Evolutionary conservation across 2,113 vertebrate species (phyloP), one percentile per base, ranked within the genome.

Genomic region (Epinephelus lanceolatus): DNA sequence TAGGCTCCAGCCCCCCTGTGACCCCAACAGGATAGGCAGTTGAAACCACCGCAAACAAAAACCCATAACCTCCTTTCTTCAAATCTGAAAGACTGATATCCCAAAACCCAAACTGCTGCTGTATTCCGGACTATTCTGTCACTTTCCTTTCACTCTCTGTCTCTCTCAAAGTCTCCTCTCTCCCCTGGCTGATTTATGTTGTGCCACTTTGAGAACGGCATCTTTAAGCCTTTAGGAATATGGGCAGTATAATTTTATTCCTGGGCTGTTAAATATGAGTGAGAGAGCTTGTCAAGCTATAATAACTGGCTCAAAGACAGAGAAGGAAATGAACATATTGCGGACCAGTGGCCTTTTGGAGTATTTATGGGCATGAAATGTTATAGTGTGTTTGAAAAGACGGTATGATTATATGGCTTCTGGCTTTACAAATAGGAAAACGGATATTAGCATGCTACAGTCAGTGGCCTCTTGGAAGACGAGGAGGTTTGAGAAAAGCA

Each of bases 181-280:
- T 78, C 75, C 60, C n/a, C 17, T 5, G 17, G 68, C 33, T 81
- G 84, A 89, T 90, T 93, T 74, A 89, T 80, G 55, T 21, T 33
- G 49, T 76, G 53, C 68, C 71, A 57, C 80, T 84, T n/a, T 57
- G 60, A 83, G 69, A 27, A 81, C 8, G 6, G 62, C 73, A 80
- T 90, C 76, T 89, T 75, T 61, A 80, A 70, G 85, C 69, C 87
- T 88, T 89, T 62, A 75, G 70, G 84, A 80, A 78, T 71, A 75
- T 69, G 78, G 76, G 42, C 59, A 9, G 63, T 83, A 80, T 90
- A 51, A 78, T 86, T 91, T 90, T 76, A 89, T 86, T 79, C 71
- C 55, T 6, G 59, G 66, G 65, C 73, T 77, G 68, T 89, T 91
- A 90, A 90, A 86, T 30, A 72, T 78, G 87, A 91, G 76, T 45